Evolutionary conservation across 1,140 invertebrate species (phyloP).

Genomic region (Ostrea edulis): DNA sequence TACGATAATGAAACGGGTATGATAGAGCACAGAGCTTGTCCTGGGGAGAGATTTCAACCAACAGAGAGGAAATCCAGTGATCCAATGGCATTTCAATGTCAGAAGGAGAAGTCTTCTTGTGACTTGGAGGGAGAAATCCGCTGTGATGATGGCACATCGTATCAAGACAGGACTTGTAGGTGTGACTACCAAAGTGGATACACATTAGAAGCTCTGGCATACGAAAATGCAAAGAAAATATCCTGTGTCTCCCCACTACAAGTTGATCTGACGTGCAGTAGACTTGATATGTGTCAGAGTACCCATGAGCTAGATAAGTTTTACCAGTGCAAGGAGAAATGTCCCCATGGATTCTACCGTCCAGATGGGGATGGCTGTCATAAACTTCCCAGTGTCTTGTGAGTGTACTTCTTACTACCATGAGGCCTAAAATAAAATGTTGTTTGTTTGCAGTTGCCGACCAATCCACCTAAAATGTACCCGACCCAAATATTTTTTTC

Average conservation of each 20-base stretch:
- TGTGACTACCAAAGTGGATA: slow-evolving; percentile 1
- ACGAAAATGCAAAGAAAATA: not conserved
- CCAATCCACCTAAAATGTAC: no score
- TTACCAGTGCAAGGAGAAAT: not conserved
- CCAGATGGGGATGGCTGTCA: not conserved
- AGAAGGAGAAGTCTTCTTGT: not conserved
- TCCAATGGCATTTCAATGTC: not conserved
- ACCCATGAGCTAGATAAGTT: not conserved
- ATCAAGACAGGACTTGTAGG: not conserved
- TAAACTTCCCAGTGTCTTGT: not conserved
- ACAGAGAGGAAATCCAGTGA: not conserved
- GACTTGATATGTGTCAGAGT: not conserved
- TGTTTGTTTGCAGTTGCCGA: no score
- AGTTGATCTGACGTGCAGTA: not conserved
- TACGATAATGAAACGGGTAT: not conserved
- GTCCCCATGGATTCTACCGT: not conserved
- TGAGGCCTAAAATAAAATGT: no score
- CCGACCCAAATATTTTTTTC: no score
- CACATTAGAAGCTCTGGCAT: not conserved
- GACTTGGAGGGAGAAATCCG: not conserved
- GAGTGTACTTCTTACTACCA: not conserved
- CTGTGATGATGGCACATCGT: not conserved
- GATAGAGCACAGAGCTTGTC: not conserved
- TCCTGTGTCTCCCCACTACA: not conserved
- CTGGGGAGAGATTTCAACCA: not conserved